These are phyloP conservation scores for Oreohelix idahoensis DNA, from an alignment of 1,140 invertebrate species.

Conservation along the genomic window DNA sequence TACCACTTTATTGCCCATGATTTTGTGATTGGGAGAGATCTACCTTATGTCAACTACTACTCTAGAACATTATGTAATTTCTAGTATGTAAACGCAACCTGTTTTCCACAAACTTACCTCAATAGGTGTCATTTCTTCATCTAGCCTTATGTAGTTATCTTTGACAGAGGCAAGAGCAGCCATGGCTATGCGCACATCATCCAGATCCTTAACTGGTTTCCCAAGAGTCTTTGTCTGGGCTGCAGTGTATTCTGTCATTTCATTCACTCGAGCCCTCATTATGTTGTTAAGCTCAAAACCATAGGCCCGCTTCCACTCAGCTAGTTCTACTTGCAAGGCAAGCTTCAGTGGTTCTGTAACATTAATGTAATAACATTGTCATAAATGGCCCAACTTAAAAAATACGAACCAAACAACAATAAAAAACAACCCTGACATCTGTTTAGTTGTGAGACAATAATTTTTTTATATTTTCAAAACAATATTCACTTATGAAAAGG, in stretches of 20 bases:
- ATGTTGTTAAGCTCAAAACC: constrained; percentile 25
- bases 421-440: too few relatives aligned
- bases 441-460: too few relatives aligned
- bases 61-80: too few relatives aligned
- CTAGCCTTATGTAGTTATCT: constrained; percentile 38
- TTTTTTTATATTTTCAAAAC: too few relatives aligned
- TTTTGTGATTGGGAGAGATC: too few relatives aligned
- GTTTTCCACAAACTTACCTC: constrained; percentile 33
- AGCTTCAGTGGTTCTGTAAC: constrained; percentile 30
- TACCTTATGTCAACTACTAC: too few relatives aligned
- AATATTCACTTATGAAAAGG: too few relatives aligned
- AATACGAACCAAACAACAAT: too few relatives aligned
- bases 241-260: constrained; percentile 40
- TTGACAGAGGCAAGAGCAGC: constrained; percentile 19
- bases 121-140: constrained; percentile 41
- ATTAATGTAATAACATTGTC: not conserved
- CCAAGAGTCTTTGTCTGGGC: constrained; percentile 19
- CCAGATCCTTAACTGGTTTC: constrained; percentile 38
- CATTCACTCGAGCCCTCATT: constrained; percentile 16
- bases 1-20: too few relatives aligned
- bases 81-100: too few relatives aligned
- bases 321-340: constrained; percentile 24
- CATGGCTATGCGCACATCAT: constrained; percentile 38
- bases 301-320: constrained; percentile 35
- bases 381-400: too few relatives aligned